Percentiles rank a stretch among this genome's conserved stretches.
phyloP scores from a whole-genome alignment of 1,140 invertebrate genomes.

The Drosophila albomicans region DNA sequence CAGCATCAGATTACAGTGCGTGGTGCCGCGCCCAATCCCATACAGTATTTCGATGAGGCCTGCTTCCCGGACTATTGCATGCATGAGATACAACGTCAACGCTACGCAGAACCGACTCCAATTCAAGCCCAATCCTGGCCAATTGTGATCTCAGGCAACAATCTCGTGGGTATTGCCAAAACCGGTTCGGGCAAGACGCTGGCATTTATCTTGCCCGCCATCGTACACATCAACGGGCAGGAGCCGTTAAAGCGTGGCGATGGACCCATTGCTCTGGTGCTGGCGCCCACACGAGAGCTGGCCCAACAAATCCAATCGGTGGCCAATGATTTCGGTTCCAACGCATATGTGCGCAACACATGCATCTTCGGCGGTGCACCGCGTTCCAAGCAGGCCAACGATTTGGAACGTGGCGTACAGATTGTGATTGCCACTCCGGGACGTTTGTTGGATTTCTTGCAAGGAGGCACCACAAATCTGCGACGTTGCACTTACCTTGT shows the following conservation, averaged over 20 bases:
- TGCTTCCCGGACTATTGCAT: conserved; percentile 92
- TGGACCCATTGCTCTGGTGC: conserved; percentile 94
- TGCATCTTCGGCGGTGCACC: conserved; percentile 98
- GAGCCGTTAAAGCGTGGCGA: conserved; percentile 91
- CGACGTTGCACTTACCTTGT: conserved; percentile 96
- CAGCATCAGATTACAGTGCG: conserved; percentile 92
- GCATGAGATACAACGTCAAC: conserved; percentile 87
- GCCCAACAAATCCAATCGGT: conserved; percentile 98
- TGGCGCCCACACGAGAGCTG: conserved; percentile 96
- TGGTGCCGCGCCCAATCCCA: conserved; percentile 91
- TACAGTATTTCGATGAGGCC: conserved; percentile 92
- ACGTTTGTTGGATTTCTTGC: conserved; percentile 96
- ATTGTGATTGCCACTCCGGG: conserved; percentile 98
- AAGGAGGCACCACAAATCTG: conserved; percentile 94
- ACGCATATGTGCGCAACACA: conserved; percentile 93
- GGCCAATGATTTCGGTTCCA: conserved; percentile 93
- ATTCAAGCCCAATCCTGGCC: conserved; percentile 96
- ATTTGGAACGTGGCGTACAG: conserved; percentile 94
- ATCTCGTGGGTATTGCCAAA: conserved; percentile 97
- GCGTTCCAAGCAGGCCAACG: conserved; percentile 92
- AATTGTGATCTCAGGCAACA: conserved; percentile 94
- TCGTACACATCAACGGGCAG: conserved; percentile 97
- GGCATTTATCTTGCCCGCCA: conserved; percentile 91
- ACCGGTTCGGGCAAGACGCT: conserved; percentile 96
- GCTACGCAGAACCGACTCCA: conserved; percentile 92